phyloP scores from a whole-genome alignment of 2,113 vertebrate species.

The Phalacrocorax aristotelis region DNA sequence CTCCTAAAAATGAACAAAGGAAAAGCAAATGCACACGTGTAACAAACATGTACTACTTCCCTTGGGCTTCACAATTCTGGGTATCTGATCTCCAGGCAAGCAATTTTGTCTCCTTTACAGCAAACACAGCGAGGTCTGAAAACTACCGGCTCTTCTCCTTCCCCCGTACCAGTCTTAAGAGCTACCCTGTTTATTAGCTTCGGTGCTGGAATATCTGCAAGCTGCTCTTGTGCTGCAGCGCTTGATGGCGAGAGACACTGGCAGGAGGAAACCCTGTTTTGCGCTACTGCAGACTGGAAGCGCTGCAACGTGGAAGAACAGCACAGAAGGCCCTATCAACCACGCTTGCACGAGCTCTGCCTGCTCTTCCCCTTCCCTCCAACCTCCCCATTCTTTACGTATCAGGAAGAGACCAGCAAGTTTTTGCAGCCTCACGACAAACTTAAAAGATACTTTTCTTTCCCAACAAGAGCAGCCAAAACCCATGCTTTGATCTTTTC shows the following conservation, averaged over 20 bases:
- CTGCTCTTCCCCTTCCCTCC: neutral
- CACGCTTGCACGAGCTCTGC: neutral
- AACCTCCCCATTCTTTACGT: accelerated
- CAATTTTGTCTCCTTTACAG: neutral
- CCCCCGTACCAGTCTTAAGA: neutral
- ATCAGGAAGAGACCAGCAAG: neutral
- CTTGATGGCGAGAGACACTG: neutral
- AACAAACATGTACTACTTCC: neutral
- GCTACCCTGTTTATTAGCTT: neutral
- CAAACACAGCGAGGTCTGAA: neutral
- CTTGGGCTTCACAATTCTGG: neutral
- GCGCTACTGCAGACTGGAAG: neutral
- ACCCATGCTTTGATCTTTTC: neutral
- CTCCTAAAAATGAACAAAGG: neutral
- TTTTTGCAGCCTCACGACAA: neutral
- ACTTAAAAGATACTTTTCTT: neutral
- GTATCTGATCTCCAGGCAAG: neutral
- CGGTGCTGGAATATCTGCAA: neutral
- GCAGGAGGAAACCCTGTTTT: neutral
- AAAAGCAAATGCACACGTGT: neutral
- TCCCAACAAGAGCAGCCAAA: neutral
- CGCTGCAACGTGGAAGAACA: neutral
- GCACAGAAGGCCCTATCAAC: neutral
- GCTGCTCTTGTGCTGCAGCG: neutral
- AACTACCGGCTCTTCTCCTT: neutral